phyloP scores from a whole-genome alignment of 2,113 vertebrate genomes.

The Chrysochloris asiatica region DNA sequence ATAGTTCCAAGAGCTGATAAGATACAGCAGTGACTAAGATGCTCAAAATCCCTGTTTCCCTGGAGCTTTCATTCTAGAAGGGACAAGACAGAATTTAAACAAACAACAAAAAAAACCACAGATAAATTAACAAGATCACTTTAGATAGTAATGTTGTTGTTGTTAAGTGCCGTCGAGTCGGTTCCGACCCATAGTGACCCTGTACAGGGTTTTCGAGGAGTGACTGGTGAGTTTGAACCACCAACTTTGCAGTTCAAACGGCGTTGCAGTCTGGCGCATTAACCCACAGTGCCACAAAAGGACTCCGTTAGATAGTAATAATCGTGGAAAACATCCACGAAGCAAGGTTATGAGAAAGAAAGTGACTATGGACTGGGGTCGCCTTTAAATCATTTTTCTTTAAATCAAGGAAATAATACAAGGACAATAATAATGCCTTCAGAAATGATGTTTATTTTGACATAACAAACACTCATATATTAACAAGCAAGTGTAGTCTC shows the following conservation, averaged over 20 bases:
- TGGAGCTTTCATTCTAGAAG: background rate
- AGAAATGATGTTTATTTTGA: constrained; percentile 32
- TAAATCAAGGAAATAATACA: constrained; percentile 28
- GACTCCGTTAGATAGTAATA: background rate
- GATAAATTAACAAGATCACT: constrained; percentile 8
- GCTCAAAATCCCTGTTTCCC: background rate
- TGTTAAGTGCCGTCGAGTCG: too few relatives aligned
- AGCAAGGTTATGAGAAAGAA: constrained; percentile 11
- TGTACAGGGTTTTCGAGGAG: too few relatives aligned
- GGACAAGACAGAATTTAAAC: background rate
- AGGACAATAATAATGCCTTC: constrained; percentile 33
- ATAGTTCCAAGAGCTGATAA: background rate
- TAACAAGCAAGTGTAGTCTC: background rate
- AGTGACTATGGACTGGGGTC: background rate
- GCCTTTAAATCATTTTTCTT: background rate
- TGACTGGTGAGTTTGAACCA: too few relatives aligned
- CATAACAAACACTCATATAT: background rate
- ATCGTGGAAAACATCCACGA: background rate
- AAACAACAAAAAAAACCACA: too few relatives aligned
- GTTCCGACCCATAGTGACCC: too few relatives aligned
- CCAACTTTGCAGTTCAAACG: too few relatives aligned
- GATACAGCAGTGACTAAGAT: background rate
- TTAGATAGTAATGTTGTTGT: background rate
- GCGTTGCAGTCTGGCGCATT: too few relatives aligned
- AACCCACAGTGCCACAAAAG: too few relatives aligned